A percentile compares a stretch with the other conserved stretches of the same genome.
These are phyloP conservation scores for Aphaenogaster floridana DNA, from an alignment of 1,140 invertebrate genomes.

Conservation along the genomic window DNA sequence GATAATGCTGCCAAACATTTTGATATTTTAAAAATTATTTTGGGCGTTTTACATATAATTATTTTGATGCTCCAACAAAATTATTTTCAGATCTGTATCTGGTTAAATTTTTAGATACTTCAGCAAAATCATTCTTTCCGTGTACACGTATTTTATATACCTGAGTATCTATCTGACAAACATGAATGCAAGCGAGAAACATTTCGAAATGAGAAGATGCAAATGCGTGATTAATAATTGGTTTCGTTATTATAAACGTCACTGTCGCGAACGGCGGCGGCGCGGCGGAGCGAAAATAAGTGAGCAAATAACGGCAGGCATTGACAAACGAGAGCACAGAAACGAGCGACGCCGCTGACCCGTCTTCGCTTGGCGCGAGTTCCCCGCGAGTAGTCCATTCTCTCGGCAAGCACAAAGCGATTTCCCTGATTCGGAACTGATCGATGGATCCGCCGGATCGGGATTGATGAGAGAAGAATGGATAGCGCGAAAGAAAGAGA, in stretches of 20 bases:
- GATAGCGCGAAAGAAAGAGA: neutral
- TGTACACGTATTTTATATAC: neutral
- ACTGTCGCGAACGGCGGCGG: neutral
- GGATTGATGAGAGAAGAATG: conserved; percentile 47
- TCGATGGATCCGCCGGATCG: conserved; percentile 44
- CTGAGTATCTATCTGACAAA: neutral
- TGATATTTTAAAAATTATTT: too few species aligned
- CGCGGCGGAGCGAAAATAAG: conserved; percentile 20
- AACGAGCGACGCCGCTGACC: conserved; percentile 41
- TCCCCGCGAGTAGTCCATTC: conserved; percentile 17
- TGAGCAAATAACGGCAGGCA: conserved; percentile 25
- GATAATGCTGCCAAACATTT: too few species aligned
- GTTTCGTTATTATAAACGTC: conserved; percentile 20
- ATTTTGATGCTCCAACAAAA: too few species aligned
- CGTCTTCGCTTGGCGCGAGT: conserved; percentile 30
- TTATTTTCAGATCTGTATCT: too few species aligned
- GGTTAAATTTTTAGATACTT: too few species aligned
- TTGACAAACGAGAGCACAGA: conserved; percentile 45
- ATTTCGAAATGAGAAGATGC: neutral
- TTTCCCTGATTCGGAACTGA: conserved; percentile 46
- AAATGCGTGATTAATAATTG: conserved; percentile 26
- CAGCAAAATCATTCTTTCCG: neutral
- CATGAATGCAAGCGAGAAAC: neutral
- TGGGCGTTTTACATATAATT: too few species aligned
- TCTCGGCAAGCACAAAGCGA: conserved; percentile 31